These are phyloP conservation scores for Ictidomys tridecemlineatus DNA, from an alignment of 2,113 vertebrate species.

Conservation along the genomic window DNA sequence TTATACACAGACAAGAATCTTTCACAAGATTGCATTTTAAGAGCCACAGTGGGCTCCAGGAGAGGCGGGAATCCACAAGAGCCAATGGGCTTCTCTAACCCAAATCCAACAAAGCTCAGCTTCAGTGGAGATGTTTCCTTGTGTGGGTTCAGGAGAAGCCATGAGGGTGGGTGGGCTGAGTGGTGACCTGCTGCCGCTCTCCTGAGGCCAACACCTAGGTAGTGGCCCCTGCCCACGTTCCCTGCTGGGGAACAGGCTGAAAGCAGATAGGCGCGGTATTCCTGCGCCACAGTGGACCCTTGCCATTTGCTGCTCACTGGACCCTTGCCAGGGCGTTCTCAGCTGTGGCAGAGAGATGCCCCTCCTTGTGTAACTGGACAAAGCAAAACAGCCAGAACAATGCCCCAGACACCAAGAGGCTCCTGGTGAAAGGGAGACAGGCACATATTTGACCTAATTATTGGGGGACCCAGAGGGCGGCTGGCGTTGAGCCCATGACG, in stretches of 20 bases:
- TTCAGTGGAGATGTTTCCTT: background rate
- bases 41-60: background rate
- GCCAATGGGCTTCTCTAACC: background rate
- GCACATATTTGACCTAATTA: background rate
- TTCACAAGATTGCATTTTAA: slow-evolving; percentile 3
- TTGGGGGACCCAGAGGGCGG: background rate
- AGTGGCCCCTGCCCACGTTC: background rate
- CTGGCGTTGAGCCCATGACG: background rate
- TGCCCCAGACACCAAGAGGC: background rate
- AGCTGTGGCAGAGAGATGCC: background rate
- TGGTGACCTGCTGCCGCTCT: background rate
- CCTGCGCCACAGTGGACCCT: background rate
- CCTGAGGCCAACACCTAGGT: no score
- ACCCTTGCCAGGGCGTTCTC: background rate
- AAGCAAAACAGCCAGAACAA: background rate
- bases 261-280: background rate
- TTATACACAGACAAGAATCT: background rate
- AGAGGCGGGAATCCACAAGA: background rate
- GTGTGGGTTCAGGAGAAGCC: background rate
- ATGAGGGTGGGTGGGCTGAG: background rate
- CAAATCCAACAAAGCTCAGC: background rate
- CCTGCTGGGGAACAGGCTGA: background rate
- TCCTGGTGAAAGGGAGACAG: background rate
- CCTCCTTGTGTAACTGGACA: background rate
- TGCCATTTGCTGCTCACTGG: background rate